phyloP scores from a whole-genome alignment of 1,140 invertebrate genomes.

The Probaryconus sp. region DNA sequence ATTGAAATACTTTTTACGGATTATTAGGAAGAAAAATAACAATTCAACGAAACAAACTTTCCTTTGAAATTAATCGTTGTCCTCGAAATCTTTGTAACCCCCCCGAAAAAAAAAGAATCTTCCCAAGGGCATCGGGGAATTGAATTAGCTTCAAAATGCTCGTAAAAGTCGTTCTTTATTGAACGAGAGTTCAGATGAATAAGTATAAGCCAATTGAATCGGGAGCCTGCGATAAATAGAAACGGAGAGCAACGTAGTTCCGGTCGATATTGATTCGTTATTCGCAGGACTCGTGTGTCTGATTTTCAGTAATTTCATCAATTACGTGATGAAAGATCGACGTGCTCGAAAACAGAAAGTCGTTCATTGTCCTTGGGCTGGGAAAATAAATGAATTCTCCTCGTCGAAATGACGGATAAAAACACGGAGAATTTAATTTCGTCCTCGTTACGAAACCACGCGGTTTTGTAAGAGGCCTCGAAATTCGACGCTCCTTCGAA shows the following conservation, averaged over 20 bases:
- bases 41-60: too few species aligned
- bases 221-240: too few species aligned
- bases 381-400: constrained; percentile 49
- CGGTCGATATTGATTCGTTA: background rate
- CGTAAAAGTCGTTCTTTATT: too few species aligned
- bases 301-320: constrained; percentile 46
- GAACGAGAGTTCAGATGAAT: too few species aligned
- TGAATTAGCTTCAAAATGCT: too few species aligned
- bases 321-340: constrained; percentile 36
- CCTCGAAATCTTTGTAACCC: too few species aligned
- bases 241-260: background rate
- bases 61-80: too few species aligned
- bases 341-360: constrained; percentile 15
- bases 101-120: too few species aligned
- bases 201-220: too few species aligned
- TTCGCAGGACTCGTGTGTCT: constrained; percentile 4
- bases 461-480: constrained; percentile 32
- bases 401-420: constrained; percentile 13
- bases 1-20: too few species aligned
- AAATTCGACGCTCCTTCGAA: background rate
- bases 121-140: too few species aligned
- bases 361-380: constrained; percentile 43
- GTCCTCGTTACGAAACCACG: constrained; percentile 17
- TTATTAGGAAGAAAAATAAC: too few species aligned
- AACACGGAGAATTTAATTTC: constrained; percentile 43